Percentiles rank a stretch among this genome's conserved stretches.
Evolutionary conservation across 1,140 invertebrate species (phyloP).

Genomic region (Lethocerus indicus): DNA sequence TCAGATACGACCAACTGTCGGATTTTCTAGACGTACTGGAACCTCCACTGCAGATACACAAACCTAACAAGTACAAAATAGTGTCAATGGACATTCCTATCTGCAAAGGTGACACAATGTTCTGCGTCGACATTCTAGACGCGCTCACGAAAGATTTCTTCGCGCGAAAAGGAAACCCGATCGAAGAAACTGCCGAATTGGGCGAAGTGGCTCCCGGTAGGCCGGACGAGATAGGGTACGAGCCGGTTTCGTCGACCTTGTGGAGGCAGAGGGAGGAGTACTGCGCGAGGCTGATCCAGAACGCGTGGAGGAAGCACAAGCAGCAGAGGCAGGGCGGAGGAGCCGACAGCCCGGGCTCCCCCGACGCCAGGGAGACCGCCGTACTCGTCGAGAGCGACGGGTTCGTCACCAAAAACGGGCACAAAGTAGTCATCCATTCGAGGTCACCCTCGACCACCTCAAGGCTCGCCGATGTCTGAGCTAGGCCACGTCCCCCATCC

Average conservation of each 20-base stretch:
- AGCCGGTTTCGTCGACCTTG: slow-evolving; percentile 80
- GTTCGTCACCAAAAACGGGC: slow-evolving; percentile 62
- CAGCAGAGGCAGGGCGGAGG: slow-evolving; percentile 35
- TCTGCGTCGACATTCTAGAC: slow-evolving; percentile 94
- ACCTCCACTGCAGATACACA: slow-evolving; percentile 86
- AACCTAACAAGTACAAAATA: slow-evolving; percentile 97
- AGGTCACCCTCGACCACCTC: slow-evolving; percentile 65
- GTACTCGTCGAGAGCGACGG: slow-evolving; percentile 69
- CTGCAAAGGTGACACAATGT: slow-evolving; percentile 90
- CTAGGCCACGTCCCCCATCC: slow-evolving; percentile 35
- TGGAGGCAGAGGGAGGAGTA: slow-evolving; percentile 92
- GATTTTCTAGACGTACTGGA: slow-evolving; percentile 91
- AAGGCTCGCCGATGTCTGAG: slow-evolving; percentile 63
- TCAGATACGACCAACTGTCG: slow-evolving; percentile 79
- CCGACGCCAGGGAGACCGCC: slow-evolving; percentile 44
- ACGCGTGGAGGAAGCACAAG: slow-evolving; percentile 79
- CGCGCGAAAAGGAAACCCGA: slow-evolving; percentile 82
- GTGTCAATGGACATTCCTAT: slow-evolving; percentile 97
- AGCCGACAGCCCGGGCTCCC: slow-evolving; percentile 20
- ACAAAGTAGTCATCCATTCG: slow-evolving; percentile 76
- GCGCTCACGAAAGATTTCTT: slow-evolving; percentile 93
- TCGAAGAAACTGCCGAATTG: slow-evolving; percentile 72
- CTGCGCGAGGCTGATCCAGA: slow-evolving; percentile 86
- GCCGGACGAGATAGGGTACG: slow-evolving; percentile 73
- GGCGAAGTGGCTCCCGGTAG: slow-evolving; percentile 49